phyloP scores from a whole-genome alignment of 2,888 invertebrate genomes.

The Calliopum simillimum region DNA sequence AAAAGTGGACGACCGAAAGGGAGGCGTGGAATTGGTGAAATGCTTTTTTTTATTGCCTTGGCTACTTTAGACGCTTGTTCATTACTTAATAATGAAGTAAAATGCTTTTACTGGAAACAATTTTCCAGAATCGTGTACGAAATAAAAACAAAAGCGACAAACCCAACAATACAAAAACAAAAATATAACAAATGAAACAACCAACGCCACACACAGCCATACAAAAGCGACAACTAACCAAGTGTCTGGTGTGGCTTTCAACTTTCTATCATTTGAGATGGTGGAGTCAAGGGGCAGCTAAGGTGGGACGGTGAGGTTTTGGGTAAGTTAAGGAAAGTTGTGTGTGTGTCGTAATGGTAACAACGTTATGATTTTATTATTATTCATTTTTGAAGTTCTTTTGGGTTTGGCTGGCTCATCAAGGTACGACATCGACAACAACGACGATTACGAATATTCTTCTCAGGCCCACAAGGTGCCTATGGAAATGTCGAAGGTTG shows the following conservation, averaged over 20 bases:
- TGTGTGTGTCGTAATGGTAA: constrained; percentile 7
- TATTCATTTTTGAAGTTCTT: constrained; percentile 22
- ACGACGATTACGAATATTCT: not conserved
- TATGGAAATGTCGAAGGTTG: not conserved
- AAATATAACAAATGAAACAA: not conserved
- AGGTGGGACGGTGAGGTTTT: too few species aligned
- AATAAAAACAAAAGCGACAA: constrained; percentile 6
- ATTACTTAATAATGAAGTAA: constrained; percentile 35
- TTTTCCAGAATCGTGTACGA: constrained; percentile 12
- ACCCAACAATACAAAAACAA: not conserved
- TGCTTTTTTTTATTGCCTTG: constrained; percentile 10
- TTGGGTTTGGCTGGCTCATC: constrained; percentile 10
- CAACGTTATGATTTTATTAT: constrained; percentile 33
- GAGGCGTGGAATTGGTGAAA: constrained; percentile 13
- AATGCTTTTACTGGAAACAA: constrained; percentile 21
- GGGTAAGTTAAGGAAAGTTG: not conserved
- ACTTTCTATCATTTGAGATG: too few species aligned
- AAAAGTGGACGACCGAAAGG: not conserved
- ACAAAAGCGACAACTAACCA: constrained; percentile 19
- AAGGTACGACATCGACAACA: constrained; percentile 6
- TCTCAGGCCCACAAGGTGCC: not conserved
- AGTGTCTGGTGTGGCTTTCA: not conserved
- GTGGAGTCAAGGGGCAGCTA: too few species aligned
- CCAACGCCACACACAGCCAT: constrained; percentile 5
- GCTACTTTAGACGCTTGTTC: constrained; percentile 24